A percentile compares a stretch with the other conserved stretches of the same genome.
These are phyloP conservation scores for Pogonocichla stellata DNA, from an alignment of 2,113 vertebrate genomes.

Conservation along the genomic window DNA sequence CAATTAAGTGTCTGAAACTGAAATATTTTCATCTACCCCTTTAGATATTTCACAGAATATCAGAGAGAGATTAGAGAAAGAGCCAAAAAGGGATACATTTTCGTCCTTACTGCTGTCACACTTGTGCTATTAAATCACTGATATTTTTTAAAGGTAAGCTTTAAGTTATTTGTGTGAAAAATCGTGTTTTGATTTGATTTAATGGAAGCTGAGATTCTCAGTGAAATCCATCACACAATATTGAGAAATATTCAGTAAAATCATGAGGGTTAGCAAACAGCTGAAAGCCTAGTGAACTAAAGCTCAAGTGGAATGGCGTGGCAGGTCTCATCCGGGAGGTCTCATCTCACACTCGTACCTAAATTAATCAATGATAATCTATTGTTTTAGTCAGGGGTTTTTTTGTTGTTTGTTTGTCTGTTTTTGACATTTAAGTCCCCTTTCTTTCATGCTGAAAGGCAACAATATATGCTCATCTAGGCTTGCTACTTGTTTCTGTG, in stretches of 20 bases:
- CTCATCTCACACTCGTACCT: neutral
- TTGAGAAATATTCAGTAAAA: neutral
- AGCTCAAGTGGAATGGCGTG: neutral
- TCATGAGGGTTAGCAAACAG: neutral
- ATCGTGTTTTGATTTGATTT: neutral
- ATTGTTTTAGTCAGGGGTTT: neutral
- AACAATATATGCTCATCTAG: neutral
- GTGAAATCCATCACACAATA: neutral
- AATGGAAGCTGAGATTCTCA: neutral
- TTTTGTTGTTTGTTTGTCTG: neutral
- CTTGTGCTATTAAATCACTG: neutral
- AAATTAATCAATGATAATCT: neutral
- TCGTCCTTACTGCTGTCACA: neutral
- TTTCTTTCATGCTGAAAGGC: neutral
- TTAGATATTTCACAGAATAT: neutral
- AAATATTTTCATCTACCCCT: neutral
- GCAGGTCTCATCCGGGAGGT: neutral
- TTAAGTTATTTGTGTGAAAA: slow-evolving; percentile 7
- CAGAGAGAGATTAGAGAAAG: neutral
- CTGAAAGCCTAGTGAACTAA: neutral
- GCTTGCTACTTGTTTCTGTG: neutral
- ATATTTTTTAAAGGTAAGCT: neutral
- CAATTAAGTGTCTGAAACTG: neutral
- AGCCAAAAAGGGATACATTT: neutral
- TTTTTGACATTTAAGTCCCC: neutral